A percentile compares a stretch with the other conserved stretches of the same genome.
Evolutionary conservation across 2,113 vertebrate genomes (phyloP).

Genomic region (Engraulis encrasicolus): DNA sequence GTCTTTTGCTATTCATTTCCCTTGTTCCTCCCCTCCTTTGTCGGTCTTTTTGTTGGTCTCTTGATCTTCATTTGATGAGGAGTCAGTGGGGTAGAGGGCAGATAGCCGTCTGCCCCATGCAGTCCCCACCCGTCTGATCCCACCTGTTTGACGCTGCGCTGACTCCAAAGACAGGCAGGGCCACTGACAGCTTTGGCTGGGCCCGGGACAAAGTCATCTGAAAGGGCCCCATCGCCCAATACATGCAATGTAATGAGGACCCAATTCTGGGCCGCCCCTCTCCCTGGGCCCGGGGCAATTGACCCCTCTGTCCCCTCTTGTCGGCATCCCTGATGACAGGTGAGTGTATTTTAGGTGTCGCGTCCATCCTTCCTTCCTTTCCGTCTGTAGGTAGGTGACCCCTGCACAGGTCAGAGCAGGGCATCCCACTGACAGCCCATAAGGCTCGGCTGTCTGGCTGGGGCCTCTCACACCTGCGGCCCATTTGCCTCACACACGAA

Average conservation of each 20-base stretch:
- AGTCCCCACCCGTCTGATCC: neutral
- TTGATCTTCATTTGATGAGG: neutral
- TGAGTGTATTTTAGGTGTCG: constrained; percentile 28
- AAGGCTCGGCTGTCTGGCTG: constrained; percentile 39
- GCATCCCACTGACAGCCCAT: constrained; percentile 45
- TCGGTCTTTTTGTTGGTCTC: constrained; percentile 4
- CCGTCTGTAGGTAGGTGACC: constrained; percentile 30
- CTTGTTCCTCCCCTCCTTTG: neutral
- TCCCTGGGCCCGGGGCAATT: too few species aligned
- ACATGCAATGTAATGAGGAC: too few species aligned
- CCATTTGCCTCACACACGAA: constrained; percentile 16
- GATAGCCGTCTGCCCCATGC: neutral
- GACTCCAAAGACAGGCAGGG: too few species aligned
- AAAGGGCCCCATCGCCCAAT: too few species aligned
- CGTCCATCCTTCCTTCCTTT: too few species aligned
- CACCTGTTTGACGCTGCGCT: too few species aligned
- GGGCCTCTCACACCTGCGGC: constrained; percentile 34
- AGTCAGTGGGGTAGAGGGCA: neutral
- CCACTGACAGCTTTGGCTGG: too few species aligned
- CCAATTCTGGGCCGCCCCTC: too few species aligned
- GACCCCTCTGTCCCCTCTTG: too few species aligned
- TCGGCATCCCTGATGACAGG: too few species aligned
- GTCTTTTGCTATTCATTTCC: neutral
- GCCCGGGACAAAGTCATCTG: too few species aligned
- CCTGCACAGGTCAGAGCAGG: constrained; percentile 43